These are phyloP conservation scores for Camponotus pennsylvanicus DNA, from an alignment of 1,140 invertebrate genomes.

Conservation along the genomic window DNA sequence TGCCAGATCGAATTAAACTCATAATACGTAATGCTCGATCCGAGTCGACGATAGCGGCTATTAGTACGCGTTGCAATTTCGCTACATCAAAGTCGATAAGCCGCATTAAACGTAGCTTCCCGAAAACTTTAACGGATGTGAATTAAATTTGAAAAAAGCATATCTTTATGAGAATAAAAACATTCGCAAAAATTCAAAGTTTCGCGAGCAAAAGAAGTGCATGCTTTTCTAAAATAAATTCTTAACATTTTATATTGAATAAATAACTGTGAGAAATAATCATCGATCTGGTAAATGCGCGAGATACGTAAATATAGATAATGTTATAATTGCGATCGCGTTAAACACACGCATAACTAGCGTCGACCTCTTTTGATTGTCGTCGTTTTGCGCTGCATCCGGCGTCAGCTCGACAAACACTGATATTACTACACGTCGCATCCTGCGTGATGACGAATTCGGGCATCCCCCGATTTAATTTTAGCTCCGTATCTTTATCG, in stretches of 20 bases:
- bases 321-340: neutral
- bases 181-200: neutral
- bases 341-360: neutral
- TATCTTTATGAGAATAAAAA: neutral
- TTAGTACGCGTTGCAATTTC: neutral
- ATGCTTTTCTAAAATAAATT: neutral
- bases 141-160: neutral
- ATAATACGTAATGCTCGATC: constrained; percentile 57
- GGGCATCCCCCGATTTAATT: constrained; percentile 48
- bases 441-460: constrained; percentile 53
- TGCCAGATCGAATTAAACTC: constrained; percentile 64
- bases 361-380: constrained; percentile 22
- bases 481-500: constrained; percentile 35
- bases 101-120: neutral
- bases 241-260: neutral
- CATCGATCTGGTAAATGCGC: neutral
- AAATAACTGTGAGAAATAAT: neutral
- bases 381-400: constrained; percentile 24
- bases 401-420: constrained; percentile 24
- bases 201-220: neutral
- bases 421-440: constrained; percentile 33
- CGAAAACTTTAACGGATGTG: neutral
- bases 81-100: neutral
- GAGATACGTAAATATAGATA: neutral
- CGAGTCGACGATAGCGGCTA: constrained; percentile 26